phyloP scores from a whole-genome alignment of 2,888 invertebrate genomes.

The Drosophila tripunctata region DNA sequence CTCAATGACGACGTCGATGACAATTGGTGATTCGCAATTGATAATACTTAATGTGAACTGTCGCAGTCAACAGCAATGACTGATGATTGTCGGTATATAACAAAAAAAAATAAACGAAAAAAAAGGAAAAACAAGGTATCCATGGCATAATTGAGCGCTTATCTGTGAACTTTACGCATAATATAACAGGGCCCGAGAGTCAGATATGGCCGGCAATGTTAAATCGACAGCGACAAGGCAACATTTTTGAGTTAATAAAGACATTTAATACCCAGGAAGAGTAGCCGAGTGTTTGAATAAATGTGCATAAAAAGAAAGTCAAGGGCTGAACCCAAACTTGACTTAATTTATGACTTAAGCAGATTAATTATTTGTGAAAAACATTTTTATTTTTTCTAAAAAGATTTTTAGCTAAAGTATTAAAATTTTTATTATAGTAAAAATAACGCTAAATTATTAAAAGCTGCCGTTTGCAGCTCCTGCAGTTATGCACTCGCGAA shows the following conservation, averaged over 20 bases:
- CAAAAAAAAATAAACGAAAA: no score
- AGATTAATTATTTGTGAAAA: no score
- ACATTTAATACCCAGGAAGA: background rate
- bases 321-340: no score
- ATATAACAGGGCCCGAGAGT: constrained; percentile 63
- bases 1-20: constrained; percentile 47
- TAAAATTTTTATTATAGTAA: no score
- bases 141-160: constrained; percentile 48
- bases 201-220: constrained; percentile 41
- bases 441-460: no score
- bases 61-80: constrained; percentile 53
- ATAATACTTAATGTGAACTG: constrained; percentile 58
- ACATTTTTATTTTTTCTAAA: no score
- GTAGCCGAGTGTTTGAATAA: constrained; percentile 16
- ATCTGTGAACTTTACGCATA: constrained; percentile 73
- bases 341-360: no score
- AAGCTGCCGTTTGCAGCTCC: no score
- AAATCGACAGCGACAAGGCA: constrained; percentile 40
- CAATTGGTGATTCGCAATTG: constrained; percentile 62
- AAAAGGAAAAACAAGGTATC: constrained; percentile 22
- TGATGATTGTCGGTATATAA: constrained; percentile 41
- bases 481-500: constrained; percentile 3
- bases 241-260: constrained; percentile 41
- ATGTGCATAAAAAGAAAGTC: no score
- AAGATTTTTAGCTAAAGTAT: no score